Base-by-base conservation (phyloP, 2,888 invertebrate species). In the Branchipolynoe longqiensis region DNA sequence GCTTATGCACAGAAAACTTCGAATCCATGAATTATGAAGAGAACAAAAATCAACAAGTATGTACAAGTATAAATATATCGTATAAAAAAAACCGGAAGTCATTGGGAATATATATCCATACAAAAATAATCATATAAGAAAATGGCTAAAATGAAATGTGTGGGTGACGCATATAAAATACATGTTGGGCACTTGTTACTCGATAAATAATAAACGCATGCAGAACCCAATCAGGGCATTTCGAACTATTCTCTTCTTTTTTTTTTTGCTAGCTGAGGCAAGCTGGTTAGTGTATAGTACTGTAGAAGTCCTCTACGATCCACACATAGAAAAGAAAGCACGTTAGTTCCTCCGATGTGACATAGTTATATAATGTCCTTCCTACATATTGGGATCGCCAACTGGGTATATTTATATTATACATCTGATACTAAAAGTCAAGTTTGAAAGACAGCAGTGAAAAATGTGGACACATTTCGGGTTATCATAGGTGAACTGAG, bases 371-470 rank as follows among this genome's bases (percentile, higher is more conserved):
- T 48, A 48, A 8, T 12, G 8, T 48, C n/a, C n/a, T n/a, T n/a
- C n/a, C n/a, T n/a, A n/a, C n/a, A n/a, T n/a, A n/a, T n/a, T n/a
- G n/a, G n/a, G n/a, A n/a, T n/a, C n/a, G n/a, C n/a, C n/a, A n/a
- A n/a, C n/a, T n/a, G n/a, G n/a, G n/a, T n/a, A n/a, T n/a, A n/a
- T n/a, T n/a, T n/a, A n/a, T n/a, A n/a, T n/a, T n/a, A n/a, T n/a
- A n/a, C n/a, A n/a, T n/a, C n/a, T n/a, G n/a, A n/a, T n/a, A n/a
- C n/a, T n/a, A 38, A 69, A 62, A 36, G 33, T 36, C 12, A 69
- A 48, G 69, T 69, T 12, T 69, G 69, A 69, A 69, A 69, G 69
- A 69, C 69, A 69, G 69, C 69, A 69, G 69, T 69, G 69, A 62
- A 18, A n/a, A 62, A 31, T 48, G 48, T 48, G 48, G 48, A 48